Evolutionary conservation across 2,888 invertebrate genomes (phyloP).

Genomic region (Micropterix aruncella): DNA sequence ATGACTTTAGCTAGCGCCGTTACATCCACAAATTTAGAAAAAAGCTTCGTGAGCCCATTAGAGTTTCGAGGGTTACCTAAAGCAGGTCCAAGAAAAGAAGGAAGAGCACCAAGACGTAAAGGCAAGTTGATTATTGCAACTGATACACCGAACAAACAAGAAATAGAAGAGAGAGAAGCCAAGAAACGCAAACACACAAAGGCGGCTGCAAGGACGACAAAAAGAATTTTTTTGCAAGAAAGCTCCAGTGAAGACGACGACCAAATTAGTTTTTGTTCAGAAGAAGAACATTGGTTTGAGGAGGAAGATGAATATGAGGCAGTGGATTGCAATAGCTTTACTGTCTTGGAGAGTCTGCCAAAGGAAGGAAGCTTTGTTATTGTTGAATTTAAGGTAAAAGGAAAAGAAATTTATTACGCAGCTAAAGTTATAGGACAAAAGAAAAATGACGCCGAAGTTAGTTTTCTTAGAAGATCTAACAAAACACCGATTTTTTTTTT

Average conservation of each 20-base stretch:
- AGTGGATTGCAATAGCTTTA: too few relatives aligned
- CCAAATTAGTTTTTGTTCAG: slow-evolving; percentile 13
- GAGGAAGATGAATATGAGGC: too few relatives aligned
- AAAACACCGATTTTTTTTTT: slow-evolving; percentile 9
- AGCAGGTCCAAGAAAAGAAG: slow-evolving; percentile 13
- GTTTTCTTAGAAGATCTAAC: too few relatives aligned
- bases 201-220: slow-evolving; percentile 9
- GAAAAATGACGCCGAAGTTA: too few relatives aligned
- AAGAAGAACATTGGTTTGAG: too few relatives aligned
- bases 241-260: slow-evolving; percentile 12
- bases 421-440: too few relatives aligned
- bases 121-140: slow-evolving; percentile 16
- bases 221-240: slow-evolving; percentile 11
- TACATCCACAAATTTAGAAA: slow-evolving; percentile 3
- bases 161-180: too few relatives aligned
- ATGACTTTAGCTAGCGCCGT: not conserved
- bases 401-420: too few relatives aligned
- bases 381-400: too few relatives aligned
- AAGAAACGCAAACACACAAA: too few relatives aligned
- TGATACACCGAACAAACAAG: too few relatives aligned
- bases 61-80: slow-evolving; percentile 13
- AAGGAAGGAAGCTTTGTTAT: slow-evolving; percentile 6
- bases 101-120: slow-evolving; percentile 12
- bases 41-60: slow-evolving; percentile 12
- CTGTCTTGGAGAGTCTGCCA: slow-evolving; percentile 10